phyloP scores from a whole-genome alignment of 2,113 vertebrate species.

The Etia nguti region DNA sequence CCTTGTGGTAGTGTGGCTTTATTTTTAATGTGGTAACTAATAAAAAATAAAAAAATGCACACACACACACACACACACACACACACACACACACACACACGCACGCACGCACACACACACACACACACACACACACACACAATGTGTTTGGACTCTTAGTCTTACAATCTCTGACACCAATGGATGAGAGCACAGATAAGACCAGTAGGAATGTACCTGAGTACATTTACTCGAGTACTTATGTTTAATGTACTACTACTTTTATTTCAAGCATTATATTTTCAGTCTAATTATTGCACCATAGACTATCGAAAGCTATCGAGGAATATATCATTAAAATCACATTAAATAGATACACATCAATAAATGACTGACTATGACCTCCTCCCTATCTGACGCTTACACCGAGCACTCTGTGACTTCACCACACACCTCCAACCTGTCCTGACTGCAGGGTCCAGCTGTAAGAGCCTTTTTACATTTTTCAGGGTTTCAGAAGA shows the following conservation, averaged over 20 bases:
- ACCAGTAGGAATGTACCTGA: neutral
- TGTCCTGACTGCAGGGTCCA: neutral
- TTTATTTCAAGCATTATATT: neutral
- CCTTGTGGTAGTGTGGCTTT: no score
- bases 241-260: neutral
- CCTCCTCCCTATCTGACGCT: neutral
- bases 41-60: no score
- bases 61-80: no score
- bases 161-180: neutral
- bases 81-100: fast-evolving
- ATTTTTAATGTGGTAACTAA: no score
- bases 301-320: neutral
- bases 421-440: neutral
- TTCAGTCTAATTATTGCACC: neutral
- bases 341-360: neutral
- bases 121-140: neutral
- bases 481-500: neutral
- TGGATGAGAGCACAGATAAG: neutral
- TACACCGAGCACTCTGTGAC: fast-evolving
- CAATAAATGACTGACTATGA: neutral
- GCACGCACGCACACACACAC: fast-evolving
- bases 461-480: neutral
- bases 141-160: neutral
- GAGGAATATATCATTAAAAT: neutral
- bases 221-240: neutral